Evolutionary conservation across 2,888 invertebrate species (phyloP), one percentile per base, ranked within the genome.

Genomic region (Andrena bucephala): DNA sequence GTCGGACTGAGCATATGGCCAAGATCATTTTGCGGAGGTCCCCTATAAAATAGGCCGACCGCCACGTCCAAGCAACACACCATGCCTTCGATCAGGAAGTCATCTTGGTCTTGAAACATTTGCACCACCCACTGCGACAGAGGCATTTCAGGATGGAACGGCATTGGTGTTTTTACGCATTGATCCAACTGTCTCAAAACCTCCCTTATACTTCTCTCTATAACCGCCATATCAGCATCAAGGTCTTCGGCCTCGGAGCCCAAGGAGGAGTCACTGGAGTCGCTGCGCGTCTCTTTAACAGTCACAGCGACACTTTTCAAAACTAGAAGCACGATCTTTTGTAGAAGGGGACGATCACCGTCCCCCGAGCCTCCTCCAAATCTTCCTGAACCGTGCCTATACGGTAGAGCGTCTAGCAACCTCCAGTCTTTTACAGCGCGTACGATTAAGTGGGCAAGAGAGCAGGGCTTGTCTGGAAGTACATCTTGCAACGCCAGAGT

Each of bases 31-130:
- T 97, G 97, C 78, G 97, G 96, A 0, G 97, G 96, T 91, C 97
- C 97, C 69, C 97, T 96, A 92, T 97, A 97, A 33, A 97, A 97
- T 76, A 98, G 96, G 57, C 98, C 98, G 31, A 97, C 96, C 0
- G 97, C 97, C 63, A 98, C 98, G 93, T 98, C 98, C 67, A 98
- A 94, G 52, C 97, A 97, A 93, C 98, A 98, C 7, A 98, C 97
- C 98, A 98, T 98, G 2, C 98, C 97, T 94, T 98, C 98, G 78
- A 98, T 97, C 88, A 98, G 94, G 91, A 97, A 97, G 94, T 98
- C 98, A 92, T 98, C 98, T 93, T 98, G 98, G 94, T 98, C 98
- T 89, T 97, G 97, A 91, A 98, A 98, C 77, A 98, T 94, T 93
- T 97, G 97, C 78, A 98, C 97, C 69, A 98, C 95, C 95, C 98